Evolutionary conservation across 2,113 vertebrate genomes (phyloP).

Genomic region (Cryptotis parvus): DNA sequence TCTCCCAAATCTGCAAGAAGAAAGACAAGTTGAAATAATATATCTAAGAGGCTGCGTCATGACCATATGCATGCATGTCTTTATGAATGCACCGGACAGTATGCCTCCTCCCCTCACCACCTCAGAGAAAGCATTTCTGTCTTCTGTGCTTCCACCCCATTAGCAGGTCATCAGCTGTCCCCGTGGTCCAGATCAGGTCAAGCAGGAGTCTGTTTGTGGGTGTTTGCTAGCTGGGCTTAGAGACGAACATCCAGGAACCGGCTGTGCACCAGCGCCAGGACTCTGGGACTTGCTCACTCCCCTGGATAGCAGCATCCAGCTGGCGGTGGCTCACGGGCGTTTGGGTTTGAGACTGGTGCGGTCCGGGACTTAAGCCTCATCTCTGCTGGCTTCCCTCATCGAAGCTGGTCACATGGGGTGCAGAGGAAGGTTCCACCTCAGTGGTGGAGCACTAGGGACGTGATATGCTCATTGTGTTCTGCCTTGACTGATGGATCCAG

Average conservation of each 20-base stretch:
- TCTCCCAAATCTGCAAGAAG: not conserved
- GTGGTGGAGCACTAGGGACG: not conserved
- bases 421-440: not conserved
- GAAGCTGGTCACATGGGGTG: not conserved
- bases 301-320: not conserved
- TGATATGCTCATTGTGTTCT: fast-evolving
- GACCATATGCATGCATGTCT: not conserved
- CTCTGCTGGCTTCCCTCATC: not conserved
- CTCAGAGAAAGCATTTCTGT: not conserved
- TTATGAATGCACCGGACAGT: not conserved
- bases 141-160: not conserved
- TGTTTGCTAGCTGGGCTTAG: conserved; percentile 56
- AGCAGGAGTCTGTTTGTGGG: not conserved
- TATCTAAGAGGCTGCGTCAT: not conserved
- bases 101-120: not conserved
- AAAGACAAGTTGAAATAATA: not conserved
- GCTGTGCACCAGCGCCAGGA: conserved; percentile 45
- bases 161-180: not conserved
- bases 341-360: not conserved
- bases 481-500: not conserved
- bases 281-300: not conserved
- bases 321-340: not conserved
- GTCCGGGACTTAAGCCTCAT: too few relatives aligned
- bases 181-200: not conserved
- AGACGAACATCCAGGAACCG: conserved; percentile 35